Evolutionary conservation across 2,888 invertebrate species (phyloP).

Genomic region (Nomada hirtipes): DNA sequence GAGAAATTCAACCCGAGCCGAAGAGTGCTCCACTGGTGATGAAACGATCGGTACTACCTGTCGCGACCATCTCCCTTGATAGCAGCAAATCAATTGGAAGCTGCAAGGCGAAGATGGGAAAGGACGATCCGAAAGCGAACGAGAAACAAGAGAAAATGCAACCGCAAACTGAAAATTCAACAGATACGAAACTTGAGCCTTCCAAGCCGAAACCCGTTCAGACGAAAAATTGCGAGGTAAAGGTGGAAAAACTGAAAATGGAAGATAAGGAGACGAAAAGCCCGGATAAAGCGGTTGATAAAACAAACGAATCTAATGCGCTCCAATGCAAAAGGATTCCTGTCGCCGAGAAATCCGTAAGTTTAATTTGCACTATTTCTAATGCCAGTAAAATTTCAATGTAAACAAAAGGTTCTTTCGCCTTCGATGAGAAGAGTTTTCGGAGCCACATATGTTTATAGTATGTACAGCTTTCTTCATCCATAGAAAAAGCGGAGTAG

Average conservation of each 20-base stretch:
- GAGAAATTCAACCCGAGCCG: conserved; percentile 6
- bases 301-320: conserved; percentile 3
- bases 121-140: neutral
- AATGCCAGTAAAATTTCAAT: no score
- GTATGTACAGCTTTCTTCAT: no score
- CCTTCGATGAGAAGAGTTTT: no score
- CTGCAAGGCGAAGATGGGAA: neutral
- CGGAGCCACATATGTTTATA: no score
- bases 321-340: conserved; percentile 34
- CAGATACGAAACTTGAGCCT: neutral
- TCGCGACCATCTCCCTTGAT: neutral
- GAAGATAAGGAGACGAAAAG: neutral
- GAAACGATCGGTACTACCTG: neutral
- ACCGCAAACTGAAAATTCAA: neutral
- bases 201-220: neutral
- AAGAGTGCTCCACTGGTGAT: neutral
- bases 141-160: neutral
- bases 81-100: neutral
- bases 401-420: no score
- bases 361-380: neutral
- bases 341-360: conserved; percentile 33
- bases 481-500: no score
- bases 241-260: neutral
- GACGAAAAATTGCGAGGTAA: conserved; percentile 8
- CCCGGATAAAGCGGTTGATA: neutral